These are phyloP conservation scores for Hirtodrosophila cameraria DNA, from an alignment of 2,888 invertebrate species.

Conservation along the genomic window DNA sequence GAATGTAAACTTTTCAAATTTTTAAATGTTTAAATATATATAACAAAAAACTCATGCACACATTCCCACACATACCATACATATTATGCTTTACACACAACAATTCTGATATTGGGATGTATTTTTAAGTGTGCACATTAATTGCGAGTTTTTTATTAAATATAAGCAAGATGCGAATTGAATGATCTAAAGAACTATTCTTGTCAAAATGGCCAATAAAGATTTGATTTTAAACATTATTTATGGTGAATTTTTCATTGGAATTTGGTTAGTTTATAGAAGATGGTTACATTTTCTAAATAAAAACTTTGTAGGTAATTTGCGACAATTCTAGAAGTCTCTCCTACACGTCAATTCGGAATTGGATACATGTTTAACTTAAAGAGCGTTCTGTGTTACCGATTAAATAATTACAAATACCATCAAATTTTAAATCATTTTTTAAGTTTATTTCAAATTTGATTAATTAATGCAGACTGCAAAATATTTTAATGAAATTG, in stretches of 20 bases:
- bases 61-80: conserved; percentile 41
- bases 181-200: conserved; percentile 78
- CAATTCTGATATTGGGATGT: conserved; percentile 34
- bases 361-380: too few species aligned
- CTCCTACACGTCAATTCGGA: too few species aligned
- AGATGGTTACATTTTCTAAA: too few species aligned
- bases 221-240: conserved; percentile 61
- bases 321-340: too few species aligned
- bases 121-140: conserved; percentile 57
- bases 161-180: conserved; percentile 50
- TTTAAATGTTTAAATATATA: conserved; percentile 52
- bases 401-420: too few species aligned
- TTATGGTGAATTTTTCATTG: neutral
- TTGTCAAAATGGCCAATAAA: conserved; percentile 84
- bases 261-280: too few species aligned
- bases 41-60: conserved; percentile 49
- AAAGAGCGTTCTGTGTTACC: too few species aligned
- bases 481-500: neutral
- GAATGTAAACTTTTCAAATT: conserved; percentile 41
- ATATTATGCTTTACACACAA: conserved; percentile 8
- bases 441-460: too few species aligned
- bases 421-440: too few species aligned
- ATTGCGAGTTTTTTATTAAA: conserved; percentile 45
- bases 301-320: too few species aligned
- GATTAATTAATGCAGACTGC: too few species aligned